Percentiles rank a stretch among this genome's conserved stretches.
Evolutionary conservation across 2,888 invertebrate genomes (phyloP).

Genomic region (Cacoxenus indagator): DNA sequence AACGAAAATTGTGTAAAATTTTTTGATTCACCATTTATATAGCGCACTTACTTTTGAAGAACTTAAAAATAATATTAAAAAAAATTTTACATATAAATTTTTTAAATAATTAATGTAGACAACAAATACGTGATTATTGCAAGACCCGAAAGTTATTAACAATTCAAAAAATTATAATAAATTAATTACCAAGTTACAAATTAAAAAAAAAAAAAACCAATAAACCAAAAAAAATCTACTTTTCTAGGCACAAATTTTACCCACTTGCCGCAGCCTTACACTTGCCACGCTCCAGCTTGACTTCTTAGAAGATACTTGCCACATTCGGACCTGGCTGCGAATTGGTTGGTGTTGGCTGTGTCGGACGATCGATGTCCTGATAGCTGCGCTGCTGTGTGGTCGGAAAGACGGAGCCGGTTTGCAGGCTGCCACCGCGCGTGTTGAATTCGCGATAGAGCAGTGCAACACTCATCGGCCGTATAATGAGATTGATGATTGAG

Average conservation of each 20-base stretch:
- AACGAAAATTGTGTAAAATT: neutral
- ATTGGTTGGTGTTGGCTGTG: slow-evolving; percentile 68
- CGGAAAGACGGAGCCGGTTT: slow-evolving; percentile 65
- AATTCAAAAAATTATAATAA: neutral
- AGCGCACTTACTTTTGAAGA: slow-evolving; percentile 29
- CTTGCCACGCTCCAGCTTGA: neutral
- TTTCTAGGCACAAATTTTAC: neutral
- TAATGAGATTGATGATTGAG: slow-evolving; percentile 66
- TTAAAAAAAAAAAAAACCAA: slow-evolving; percentile 6
- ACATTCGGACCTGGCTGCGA: slow-evolving; percentile 67
- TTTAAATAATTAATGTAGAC: neutral
- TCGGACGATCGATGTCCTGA: slow-evolving; percentile 70
- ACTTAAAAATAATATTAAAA: neutral
- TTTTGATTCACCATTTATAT: slow-evolving; percentile 8
- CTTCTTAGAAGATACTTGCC: slow-evolving; percentile 67
- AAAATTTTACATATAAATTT: neutral
- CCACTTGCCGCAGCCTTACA: neutral
- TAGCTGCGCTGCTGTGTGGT: slow-evolving; percentile 69
- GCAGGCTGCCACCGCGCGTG: slow-evolving; percentile 66
- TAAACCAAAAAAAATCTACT: neutral
- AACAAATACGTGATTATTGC: neutral
- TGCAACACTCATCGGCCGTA: slow-evolving; percentile 67
- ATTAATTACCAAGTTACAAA: neutral
- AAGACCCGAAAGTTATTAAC: neutral
- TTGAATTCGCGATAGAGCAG: slow-evolving; percentile 68